Conservation (phyloP, 1,140 invertebrate genomes). For the Andricus grossulariae region DNA sequence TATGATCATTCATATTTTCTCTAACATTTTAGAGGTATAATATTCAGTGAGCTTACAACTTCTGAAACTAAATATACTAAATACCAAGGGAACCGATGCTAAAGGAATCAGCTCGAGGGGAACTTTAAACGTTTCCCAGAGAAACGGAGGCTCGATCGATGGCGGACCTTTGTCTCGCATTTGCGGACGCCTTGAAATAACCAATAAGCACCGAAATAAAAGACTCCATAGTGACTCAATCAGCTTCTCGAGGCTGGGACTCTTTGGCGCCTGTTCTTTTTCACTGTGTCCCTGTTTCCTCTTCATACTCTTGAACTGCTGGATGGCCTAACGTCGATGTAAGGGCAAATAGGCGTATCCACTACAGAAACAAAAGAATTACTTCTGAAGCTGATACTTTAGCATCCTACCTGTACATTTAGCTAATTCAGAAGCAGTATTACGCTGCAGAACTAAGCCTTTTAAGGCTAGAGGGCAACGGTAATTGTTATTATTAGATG, state of each 20-base stretch:
- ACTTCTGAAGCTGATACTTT: constrained; percentile 22
- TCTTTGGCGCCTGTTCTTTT: constrained; percentile 7
- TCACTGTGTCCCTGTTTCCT: not conserved
- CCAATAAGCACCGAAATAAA: constrained; percentile 28
- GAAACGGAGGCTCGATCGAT: constrained; percentile 21
- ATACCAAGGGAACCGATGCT: not conserved
- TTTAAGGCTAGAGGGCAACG: constrained; percentile 11
- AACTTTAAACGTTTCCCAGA: constrained; percentile 27
- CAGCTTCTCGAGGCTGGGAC: not conserved
- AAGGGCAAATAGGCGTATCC: too few relatives aligned
- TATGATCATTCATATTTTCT: not conserved
- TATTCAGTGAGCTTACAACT: not conserved
- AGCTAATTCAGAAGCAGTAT: constrained; percentile 23
- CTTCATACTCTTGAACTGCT: constrained; percentile 11
- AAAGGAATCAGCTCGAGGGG: not conserved
- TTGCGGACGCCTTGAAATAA: constrained; percentile 28
- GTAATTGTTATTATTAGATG: constrained; percentile 21
- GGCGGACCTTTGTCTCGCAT: constrained; percentile 27
- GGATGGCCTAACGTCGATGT: too few relatives aligned
- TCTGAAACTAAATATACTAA: constrained; percentile 13
- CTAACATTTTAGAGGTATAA: not conserved
- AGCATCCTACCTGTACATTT: constrained; percentile 16
- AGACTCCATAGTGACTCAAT: constrained; percentile 16
- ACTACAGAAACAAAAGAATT: not conserved
- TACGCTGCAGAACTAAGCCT: constrained; percentile 3